Base-by-base conservation (phyloP, 2,888 invertebrate genomes). In the Drosophila birchii region DNA sequence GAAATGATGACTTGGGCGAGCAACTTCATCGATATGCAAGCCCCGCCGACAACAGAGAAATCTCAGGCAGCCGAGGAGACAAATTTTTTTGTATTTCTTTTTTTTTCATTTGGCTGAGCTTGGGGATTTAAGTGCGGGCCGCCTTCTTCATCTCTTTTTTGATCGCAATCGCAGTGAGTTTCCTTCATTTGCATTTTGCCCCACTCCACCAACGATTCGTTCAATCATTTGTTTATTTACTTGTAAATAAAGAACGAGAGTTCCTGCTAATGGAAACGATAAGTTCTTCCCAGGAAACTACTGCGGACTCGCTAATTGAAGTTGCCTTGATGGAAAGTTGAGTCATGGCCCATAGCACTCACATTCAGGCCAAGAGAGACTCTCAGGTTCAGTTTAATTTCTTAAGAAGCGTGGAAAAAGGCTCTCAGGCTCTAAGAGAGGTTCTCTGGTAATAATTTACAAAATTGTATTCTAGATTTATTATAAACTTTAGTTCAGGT, bases 11-110 rank as follows among this genome's bases (percentile, higher is more conserved):
- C 66, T 67, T 34, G 54, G 36, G 44, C 68, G 29, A 41, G 26
- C 54, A 36, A 58, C 58, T 70, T 83, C 78, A 86, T 82, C 82
- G 85, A 82, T 82, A 85, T 82, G 82, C 82, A 80, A 45, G 49
- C 32, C 32, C 20, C 45, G 45, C 26, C 49, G 20, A 73, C 57
- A 39, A 32, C 67, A 47, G 45, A 41, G 81, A 76, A 79, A 80
- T 74, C 78, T 78, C 57, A 39, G 55, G 23, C 16, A 45, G 32
- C 14, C 8, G 23, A 39, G 26, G 29, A 32, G 69, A 44, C 69
- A 59, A 66, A 66, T 64, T 66, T 34, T 34, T 47, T 64, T 5
- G 47, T 47, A 47, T 34, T 45, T 1, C 44, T n/a, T n/a, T 18
- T 41, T 18, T 43, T 44, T 44, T 44, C 45, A 18, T 20, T 32